Percentiles rank a stretch among this genome's conserved stretches.
These are phyloP conservation scores for Syngnathus floridae DNA, from an alignment of 2,113 vertebrate species.

Conservation along the genomic window DNA sequence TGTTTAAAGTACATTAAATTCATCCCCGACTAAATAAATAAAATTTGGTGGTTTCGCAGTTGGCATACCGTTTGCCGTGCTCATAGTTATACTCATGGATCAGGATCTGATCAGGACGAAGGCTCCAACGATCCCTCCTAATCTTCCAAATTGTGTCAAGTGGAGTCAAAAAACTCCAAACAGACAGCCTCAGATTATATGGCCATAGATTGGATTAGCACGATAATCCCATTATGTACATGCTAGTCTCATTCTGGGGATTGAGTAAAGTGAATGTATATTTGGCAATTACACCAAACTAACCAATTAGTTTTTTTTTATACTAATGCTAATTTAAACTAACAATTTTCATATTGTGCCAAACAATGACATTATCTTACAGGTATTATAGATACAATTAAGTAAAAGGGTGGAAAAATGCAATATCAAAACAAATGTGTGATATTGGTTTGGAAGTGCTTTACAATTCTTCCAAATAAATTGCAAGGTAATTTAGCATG, in stretches of 20 bases:
- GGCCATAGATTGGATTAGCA: conserved; percentile 48
- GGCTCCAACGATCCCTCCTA: conserved; percentile 30
- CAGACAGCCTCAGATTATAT: conserved; percentile 54
- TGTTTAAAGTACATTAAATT: neutral
- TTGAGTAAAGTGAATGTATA: conserved; percentile 16
- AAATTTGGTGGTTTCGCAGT: neutral
- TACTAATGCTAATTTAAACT: too few species aligned
- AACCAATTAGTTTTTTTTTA: neutral
- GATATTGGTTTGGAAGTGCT: too few species aligned
- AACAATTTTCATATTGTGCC: too few species aligned
- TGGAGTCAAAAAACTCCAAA: conserved; percentile 22
- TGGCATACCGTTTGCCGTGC: neutral
- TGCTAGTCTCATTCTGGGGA: conserved; percentile 12
- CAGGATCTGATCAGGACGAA: conserved; percentile 28
- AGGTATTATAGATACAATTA: too few species aligned
- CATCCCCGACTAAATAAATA: neutral
- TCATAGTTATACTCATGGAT: neutral
- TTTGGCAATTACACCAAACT: neutral
- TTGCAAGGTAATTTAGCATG: too few species aligned
- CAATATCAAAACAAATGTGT: too few species aligned
- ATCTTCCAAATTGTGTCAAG: conserved; percentile 49
- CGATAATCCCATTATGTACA: conserved; percentile 52
- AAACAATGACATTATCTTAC: too few species aligned
- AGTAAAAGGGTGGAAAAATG: too few species aligned
- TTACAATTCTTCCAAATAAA: too few species aligned